phyloP scores from a whole-genome alignment of 2,113 vertebrate genomes.

The Choloepus hoffmanni region DNA sequence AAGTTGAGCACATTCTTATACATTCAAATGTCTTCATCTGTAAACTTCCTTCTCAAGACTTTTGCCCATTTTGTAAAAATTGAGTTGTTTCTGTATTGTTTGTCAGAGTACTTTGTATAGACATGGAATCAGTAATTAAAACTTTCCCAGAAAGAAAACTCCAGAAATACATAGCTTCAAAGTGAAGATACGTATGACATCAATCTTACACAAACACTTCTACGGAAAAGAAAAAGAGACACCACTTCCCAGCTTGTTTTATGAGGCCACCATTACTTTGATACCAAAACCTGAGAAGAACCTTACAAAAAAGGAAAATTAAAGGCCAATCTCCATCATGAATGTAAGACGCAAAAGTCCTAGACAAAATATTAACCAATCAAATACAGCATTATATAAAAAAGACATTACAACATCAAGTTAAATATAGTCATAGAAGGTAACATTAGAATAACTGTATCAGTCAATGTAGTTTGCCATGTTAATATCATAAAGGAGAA shows the following conservation, averaged over 20 bases:
- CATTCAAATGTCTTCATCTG: neutral
- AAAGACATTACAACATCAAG: neutral
- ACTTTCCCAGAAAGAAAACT: neutral
- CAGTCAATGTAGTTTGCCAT: neutral
- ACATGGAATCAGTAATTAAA: neutral
- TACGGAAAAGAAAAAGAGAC: neutral
- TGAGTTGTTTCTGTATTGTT: conserved; percentile 1
- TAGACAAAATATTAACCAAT: neutral
- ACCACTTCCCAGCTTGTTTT: neutral
- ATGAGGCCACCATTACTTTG: neutral
- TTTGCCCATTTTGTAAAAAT: conserved; percentile 15
- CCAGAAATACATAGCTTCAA: neutral
- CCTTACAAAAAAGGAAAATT: neutral
- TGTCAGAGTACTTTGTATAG: neutral
- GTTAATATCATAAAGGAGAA: neutral
- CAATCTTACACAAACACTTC: neutral
- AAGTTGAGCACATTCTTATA: neutral
- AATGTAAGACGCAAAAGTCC: neutral
- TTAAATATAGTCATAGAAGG: neutral
- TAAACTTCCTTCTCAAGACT: neutral
- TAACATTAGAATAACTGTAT: neutral
- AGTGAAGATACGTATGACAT: neutral
- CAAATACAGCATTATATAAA: neutral
- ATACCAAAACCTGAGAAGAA: conserved; percentile 9
- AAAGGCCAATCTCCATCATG: neutral